Base-by-base conservation (phyloP, 2,797 vertebrate genomes). In the Adrianichthys oophorus region DNA sequence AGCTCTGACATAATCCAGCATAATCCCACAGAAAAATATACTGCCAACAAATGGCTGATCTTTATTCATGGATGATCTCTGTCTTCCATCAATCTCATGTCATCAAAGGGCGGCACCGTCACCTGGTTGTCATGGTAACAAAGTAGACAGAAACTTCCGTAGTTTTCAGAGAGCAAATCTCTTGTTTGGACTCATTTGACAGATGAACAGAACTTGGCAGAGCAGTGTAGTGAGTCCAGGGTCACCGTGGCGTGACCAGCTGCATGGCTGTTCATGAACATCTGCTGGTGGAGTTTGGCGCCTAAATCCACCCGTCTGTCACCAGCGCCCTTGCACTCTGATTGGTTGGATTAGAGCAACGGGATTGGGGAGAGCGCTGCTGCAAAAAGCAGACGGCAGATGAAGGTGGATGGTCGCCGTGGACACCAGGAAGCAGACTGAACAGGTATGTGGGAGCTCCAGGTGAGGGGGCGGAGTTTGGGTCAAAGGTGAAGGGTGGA, bases 341-440 rank as follows among this genome's bases (percentile, higher is more conserved):
- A 80, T 77, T 77, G 75, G 79, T 74, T 21, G 63, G 56, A 79
- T 84, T 66, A 74, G n/a, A 52, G 19, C 61, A 56, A 43, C 61
- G 0, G 65, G 72, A 76, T 77, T 71, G 69, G 48, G 21, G 17
- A 37, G 4, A 56, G 59, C 45, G 5, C 7, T 2, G 42, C 16
- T 8, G 46, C 37, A 52, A 46, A 17, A 60, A 49, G 40, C 62
- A 42, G 40, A 18, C 17, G 16, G 54, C 50, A 49, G 60, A 50
- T 2, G 18, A 43, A 65, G 44, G 50, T 50, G 58, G 46, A 70
- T 24, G 16, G 43, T 55, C 16, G 16, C 17, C 14, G 41, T 42
- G 45, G 45, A 47, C 45, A 48, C 47, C 47, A 48, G 46, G 13
- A 21, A 5, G 6, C 41, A 16, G 41, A 32, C 32, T 32, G 10